Base-by-base conservation (phyloP, 2,113 vertebrate species). In the Muntiacus muntjak region DNA sequence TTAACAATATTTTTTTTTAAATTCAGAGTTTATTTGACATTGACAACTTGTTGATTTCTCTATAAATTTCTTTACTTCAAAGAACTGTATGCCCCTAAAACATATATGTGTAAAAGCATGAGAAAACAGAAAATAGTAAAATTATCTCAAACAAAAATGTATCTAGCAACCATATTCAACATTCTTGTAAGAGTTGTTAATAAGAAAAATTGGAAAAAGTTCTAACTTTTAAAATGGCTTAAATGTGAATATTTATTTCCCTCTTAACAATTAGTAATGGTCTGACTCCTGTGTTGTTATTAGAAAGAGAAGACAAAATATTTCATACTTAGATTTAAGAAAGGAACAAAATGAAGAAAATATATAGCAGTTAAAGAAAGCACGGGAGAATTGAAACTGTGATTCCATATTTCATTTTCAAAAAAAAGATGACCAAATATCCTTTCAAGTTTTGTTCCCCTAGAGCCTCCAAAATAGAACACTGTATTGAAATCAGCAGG, bases 401-500 rank as follows among this genome's bases (percentile, higher is more conserved):
- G 3, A 11, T 58, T 98, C 2, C 74, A 64, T 78, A 57, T 54
- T 98, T 84, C 58, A 87, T 95, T 98, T 98, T 91, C 2, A 52
- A 1, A 90, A 94, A 94, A 64, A 33, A 94, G 52, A 89, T 97
- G 76, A 57, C 5, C 1, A 3, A 97, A 93, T 85, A 97, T 78
- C 23, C 96, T 98, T 98, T 97, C 86, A 98, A 98, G 95, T 97
- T 96, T 79, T 94, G 89, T 97, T 94, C 87, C 97, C 96, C 28
- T 43, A 78, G 91, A 93, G 89, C 97, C 74, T 96, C 96, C 36
- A 64, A 95, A 98, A 95, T 96, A 97, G 93, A 98, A 98, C 9
- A 57, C 91, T 97, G 92, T 84, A 98, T 93, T 98, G 98, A 98
- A 98, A 98, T 98, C 98, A 98, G 98, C 95, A 97, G 97, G 97